Base-by-base conservation (phyloP, 2,113 vertebrate species). In the Podiceps cristatus region DNA sequence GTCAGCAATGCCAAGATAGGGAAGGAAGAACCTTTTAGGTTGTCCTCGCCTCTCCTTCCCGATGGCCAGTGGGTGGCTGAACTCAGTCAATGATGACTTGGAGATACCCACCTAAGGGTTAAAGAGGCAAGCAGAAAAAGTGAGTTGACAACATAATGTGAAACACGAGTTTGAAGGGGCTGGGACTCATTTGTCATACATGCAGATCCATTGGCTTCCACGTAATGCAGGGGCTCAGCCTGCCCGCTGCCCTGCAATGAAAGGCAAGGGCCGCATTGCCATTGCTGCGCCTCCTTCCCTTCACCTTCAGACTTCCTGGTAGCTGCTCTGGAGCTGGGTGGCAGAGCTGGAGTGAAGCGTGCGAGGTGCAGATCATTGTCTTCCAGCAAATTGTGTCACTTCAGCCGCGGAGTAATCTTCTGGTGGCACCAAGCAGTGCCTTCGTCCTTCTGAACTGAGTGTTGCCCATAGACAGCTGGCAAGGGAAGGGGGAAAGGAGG, bases 201-300 rank as follows among this genome's bases (percentile, higher is more conserved):
- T 56, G 55, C 4, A 14, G 62, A 83, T 91, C 91, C 80, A 14
- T 29, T 81, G 88, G 80, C 58, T 94, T 81, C 80, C 91, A 82
- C 47, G 62, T 89, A 94, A 91, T 66, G 33, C 81, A 90, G 24
- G 58, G 73, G 64, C 62, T 90, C 53, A 37, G 81, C 77, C 80
- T 83, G 75, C 53, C 52, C 44, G 1, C 75, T 74, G 33, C 64
- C 59, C 86, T 47, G 80, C 60, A 64, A 60, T 91, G 73, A 87
- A 93, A 90, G 52, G 81, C 81, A 92, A 92, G 63, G 50, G 47
- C 91, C 86, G 75, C 88, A 59, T 93, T 94, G 73, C 90, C 81
- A 91, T 79, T 88, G 42, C 77, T 7, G 2, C 68, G 77, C 80
- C 86, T 92, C 49, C 28, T 91, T 96, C 81, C 44, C 72, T 88